Conservation (phyloP, 2,888 invertebrate species). For the Belgica antarctica region DNA sequence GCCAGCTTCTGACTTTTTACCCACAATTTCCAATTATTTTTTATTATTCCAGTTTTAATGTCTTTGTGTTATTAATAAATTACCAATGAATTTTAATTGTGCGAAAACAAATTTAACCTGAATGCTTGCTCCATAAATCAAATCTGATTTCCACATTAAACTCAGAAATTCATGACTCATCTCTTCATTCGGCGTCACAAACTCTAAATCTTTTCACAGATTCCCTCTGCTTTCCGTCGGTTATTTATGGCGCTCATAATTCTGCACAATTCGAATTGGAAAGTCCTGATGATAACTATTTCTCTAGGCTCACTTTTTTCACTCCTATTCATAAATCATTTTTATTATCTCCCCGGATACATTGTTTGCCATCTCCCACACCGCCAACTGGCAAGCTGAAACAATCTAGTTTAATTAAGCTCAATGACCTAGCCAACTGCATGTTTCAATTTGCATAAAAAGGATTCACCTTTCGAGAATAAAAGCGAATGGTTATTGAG, state of each 20-base stretch:
- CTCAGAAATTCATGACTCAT: background rate
- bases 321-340: constrained; percentile 30
- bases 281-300: background rate
- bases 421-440: background rate
- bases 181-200: background rate
- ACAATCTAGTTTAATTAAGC: constrained; percentile 27
- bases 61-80: too few species aligned
- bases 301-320: background rate
- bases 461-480: too few species aligned
- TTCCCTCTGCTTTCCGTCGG: too few species aligned
- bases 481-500: too few species aligned
- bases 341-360: constrained; percentile 28
- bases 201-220: background rate
- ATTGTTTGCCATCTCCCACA: too few species aligned
- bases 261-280: constrained; percentile 13
- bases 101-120: too few species aligned
- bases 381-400: too few species aligned
- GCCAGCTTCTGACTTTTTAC: too few species aligned
- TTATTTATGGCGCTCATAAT: constrained; percentile 25
- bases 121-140: too few species aligned
- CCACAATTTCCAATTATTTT: too few species aligned
- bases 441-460: constrained; percentile 13
- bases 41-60: too few species aligned
- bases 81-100: too few species aligned
- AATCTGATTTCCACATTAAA: background rate